These are phyloP conservation scores for Hafferia zeledoni DNA, from an alignment of 2,797 vertebrate genomes.

Conservation along the genomic window DNA sequence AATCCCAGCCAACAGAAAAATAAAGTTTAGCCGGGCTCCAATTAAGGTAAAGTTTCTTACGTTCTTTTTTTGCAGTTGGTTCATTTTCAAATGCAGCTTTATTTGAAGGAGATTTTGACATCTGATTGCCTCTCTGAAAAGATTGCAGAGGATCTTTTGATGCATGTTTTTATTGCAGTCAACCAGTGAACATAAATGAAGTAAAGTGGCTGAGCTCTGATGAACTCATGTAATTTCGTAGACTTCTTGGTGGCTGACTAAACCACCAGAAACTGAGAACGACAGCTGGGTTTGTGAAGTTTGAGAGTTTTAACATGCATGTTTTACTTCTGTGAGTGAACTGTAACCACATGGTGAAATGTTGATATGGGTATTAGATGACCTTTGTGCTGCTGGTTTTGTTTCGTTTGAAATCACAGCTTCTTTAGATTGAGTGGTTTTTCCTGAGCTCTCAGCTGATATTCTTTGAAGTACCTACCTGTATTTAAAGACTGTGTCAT, in stretches of 20 bases:
- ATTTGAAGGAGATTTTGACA: conserved; percentile 8
- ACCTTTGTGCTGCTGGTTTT: not conserved
- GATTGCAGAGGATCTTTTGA: not conserved
- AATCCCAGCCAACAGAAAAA: conserved; percentile 90
- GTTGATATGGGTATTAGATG: not conserved
- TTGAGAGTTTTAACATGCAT: not conserved
- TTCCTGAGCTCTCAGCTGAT: not conserved
- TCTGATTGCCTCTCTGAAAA: not conserved
- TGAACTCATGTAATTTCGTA: not conserved
- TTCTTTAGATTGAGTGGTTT: not conserved
- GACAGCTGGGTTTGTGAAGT: not conserved
- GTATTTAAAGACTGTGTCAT: not conserved
- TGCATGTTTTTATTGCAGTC: not conserved
- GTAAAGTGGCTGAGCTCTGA: not conserved
- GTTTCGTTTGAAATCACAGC: not conserved
- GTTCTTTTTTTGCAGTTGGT: not conserved
- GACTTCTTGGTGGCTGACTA: not conserved
- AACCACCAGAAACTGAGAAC: not conserved
- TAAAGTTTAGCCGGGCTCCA: conserved; percentile 91
- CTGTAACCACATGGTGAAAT: not conserved
- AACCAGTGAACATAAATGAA: not conserved
- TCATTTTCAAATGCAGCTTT: not conserved
- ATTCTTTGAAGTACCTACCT: not conserved
- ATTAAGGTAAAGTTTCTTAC: conserved; percentile 87
- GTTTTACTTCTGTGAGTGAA: not conserved